Evolutionary conservation across 2,113 vertebrate species (phyloP).

Genomic region (Malurus melanocephalus): DNA sequence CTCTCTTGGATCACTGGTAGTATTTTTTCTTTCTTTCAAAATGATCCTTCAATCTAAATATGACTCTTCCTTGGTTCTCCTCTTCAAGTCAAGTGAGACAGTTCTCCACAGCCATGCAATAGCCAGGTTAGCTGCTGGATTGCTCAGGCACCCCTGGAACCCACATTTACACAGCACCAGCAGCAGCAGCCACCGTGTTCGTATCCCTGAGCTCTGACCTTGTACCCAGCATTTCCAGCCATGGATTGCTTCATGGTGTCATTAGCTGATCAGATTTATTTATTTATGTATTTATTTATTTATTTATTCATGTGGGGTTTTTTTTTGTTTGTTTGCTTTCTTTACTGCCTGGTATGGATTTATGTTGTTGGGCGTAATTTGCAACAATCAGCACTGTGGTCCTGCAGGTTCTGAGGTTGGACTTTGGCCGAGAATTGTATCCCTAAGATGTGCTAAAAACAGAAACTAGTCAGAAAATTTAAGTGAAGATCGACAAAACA

Average conservation of each 20-base stretch:
- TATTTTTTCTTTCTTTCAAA: not conserved
- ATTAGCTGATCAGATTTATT: not conserved
- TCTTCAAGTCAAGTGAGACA: conserved; percentile 51
- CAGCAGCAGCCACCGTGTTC: not conserved
- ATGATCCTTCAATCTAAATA: not conserved
- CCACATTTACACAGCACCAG: not conserved
- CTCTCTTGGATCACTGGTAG: not conserved
- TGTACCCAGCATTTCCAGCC: not conserved
- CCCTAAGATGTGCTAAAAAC: too few relatives aligned
- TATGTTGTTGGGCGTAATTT: not conserved
- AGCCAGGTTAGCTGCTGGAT: conserved; percentile 3
- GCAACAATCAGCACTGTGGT: too few relatives aligned
- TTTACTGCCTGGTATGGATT: not conserved
- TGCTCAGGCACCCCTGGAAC: not conserved
- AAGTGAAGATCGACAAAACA: too few relatives aligned
- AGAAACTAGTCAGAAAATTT: too few relatives aligned
- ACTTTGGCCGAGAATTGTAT: too few relatives aligned
- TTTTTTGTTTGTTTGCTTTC: not conserved
- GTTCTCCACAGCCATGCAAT: conserved; percentile 76
- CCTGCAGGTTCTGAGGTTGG: too few relatives aligned
- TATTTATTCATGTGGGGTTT: not conserved
- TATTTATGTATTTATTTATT: too few relatives aligned
- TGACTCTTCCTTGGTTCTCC: conserved; percentile 1
- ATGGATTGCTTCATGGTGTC: not conserved
- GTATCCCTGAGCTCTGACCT: not conserved